A percentile compares a stretch with the other conserved stretches of the same genome.
Conservation (phyloP, 2,113 vertebrate species). For the Callocephalon fimbriatum region DNA sequence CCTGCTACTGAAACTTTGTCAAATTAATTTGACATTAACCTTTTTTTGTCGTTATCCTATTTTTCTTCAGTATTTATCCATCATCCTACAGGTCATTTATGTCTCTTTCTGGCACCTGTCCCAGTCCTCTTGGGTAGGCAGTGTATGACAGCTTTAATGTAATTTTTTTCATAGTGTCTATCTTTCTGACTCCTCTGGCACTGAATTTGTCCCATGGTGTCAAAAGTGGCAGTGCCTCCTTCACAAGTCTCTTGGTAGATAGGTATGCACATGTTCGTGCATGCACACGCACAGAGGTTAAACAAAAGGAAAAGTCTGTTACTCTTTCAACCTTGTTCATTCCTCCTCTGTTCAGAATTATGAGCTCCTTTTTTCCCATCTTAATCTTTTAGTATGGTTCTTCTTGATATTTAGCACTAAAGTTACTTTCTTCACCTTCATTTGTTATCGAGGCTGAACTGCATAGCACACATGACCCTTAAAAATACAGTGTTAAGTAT, state of each 20-base stretch:
- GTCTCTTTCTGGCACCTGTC: not conserved
- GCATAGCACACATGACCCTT: not conserved
- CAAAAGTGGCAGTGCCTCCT: not conserved
- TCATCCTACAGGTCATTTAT: not conserved
- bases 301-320: not conserved
- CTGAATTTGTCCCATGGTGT: not conserved
- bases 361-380: rapidly evolving
- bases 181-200: not conserved
- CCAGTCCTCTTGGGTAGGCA: not conserved
- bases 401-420: not conserved
- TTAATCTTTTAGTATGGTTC: not conserved
- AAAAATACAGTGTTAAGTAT: not conserved
- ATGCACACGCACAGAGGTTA: not conserved
- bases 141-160: not conserved
- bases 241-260: not conserved
- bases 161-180: not conserved
- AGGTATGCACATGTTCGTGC: rapidly evolving
- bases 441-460: not conserved
- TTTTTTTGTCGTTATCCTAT: not conserved
- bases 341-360: not conserved
- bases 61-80: slow-evolving; percentile 11
- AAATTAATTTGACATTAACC: not conserved
- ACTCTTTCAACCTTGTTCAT: not conserved
- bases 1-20: not conserved
- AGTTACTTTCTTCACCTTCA: not conserved